A percentile compares a stretch with the other conserved stretches of the same genome.
Evolutionary conservation across 2,797 vertebrate genomes (phyloP).

Genomic region (Onychomys arenicola): DNA sequence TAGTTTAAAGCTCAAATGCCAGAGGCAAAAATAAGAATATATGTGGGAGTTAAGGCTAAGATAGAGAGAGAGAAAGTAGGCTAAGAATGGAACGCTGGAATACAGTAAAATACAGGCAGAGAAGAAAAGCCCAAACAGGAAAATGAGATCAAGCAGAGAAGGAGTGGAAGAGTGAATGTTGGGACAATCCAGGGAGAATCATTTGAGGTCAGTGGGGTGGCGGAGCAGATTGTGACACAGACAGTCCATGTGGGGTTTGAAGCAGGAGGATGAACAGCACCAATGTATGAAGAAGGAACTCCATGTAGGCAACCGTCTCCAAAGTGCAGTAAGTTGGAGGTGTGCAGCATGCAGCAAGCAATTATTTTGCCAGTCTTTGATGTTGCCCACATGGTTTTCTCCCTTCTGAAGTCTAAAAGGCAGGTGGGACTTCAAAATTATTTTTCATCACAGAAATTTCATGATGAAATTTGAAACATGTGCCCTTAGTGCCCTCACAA

Average conservation of each 20-base stretch:
- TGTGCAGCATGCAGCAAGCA: background rate
- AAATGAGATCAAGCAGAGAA: background rate
- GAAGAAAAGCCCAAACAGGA: background rate
- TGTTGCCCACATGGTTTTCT: background rate
- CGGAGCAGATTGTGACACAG: too few species aligned
- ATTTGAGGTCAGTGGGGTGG: background rate
- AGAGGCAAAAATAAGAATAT: slow-evolving; percentile 29
- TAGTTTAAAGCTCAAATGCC: slow-evolving; percentile 42
- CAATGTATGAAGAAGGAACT: background rate
- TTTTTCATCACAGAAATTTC: background rate
- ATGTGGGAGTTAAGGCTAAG: slow-evolving; percentile 2
- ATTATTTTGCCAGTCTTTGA: background rate
- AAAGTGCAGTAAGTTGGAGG: background rate
- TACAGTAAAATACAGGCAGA: background rate
- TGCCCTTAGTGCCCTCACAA: background rate
- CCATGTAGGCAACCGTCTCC: background rate
- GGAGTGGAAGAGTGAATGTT: too few species aligned
- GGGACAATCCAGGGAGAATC: background rate
- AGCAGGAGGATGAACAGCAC: background rate
- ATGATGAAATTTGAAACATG: background rate
- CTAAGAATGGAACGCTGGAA: background rate
- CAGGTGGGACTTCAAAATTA: background rate
- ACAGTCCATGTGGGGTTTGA: background rate
- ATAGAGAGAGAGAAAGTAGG: slow-evolving; percentile 10
- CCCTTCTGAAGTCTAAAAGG: slow-evolving; percentile 1